A percentile compares a stretch with the other conserved stretches of the same genome.
phyloP scores from a whole-genome alignment of 2,113 vertebrate genomes.

The rat (Rattus norvegicus) region GRCr8 NC_086035.1:30501501-30502000 shows the following conservation, averaged over 20 bases:
- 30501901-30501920: background rate
- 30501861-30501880: fast-evolving
- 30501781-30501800: background rate
- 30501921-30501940: background rate
- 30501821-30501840: fast-evolving
- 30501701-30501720: background rate
- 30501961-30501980: background rate
- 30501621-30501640: fast-evolving
- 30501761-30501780: background rate
- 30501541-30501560: background rate
- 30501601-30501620: background rate
- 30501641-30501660: too few species aligned
- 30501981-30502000: background rate
- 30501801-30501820: background rate
- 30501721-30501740: background rate
- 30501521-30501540: background rate
- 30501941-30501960: background rate
- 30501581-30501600: background rate
- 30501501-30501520: background rate
- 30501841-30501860: background rate
- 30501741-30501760: background rate
- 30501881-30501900: background rate
- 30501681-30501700: background rate
- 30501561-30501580: too few species aligned
- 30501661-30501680: background rate